Evolutionary conservation across 1,140 invertebrate genomes (phyloP), one percentile per base, ranked within the genome.

Genomic region (Eciton burchellii): DNA sequence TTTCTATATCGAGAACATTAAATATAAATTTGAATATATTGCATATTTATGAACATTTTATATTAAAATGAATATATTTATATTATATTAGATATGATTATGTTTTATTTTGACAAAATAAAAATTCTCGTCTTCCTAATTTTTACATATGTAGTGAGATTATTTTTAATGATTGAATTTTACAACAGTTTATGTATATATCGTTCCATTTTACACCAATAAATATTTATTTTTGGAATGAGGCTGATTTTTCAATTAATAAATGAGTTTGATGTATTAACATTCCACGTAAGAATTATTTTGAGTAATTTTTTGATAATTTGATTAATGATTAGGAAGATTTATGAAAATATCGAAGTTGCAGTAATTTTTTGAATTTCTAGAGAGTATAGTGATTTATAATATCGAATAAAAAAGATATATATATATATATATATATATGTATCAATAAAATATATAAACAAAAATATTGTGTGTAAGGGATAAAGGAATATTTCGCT

Each of bases 331-430:
- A 9, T 56, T 68, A 45, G 43, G 4, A 68, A 68, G 43, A 43
- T 12, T 56, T 8, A 79, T 68, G 35, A 68, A 49, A 65, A 82
- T 86, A 63, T 74, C 63, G 45, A 86, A 83, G 81, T 73, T 83
- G 83, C 29, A 68, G n/a, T 56, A 12, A 79, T 68, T 56, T 68
- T 66, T 79, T 68, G 52, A 79, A 68, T 68, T 68, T 79, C 16
- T 77, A 57, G 52, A 45, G 68, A 70, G 62, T 87, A 60, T 86
- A 87, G 68, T 76, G 14, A 79, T 83, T 83, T 77, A 77, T 49
- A 76, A n/a, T 82, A 86, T 29, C 6, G 6, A 35, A 35, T 35
- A 35, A 35, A 35, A 4, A 6, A 63, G 14, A 9, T 45, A 63
- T 82, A 82, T 70, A 54, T 12, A 66, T 16, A 41, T 60, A n/a